Evolutionary conservation across 2,797 vertebrate species (phyloP), one percentile per base, ranked within the genome.

Genomic region (Bovichtus diacanthus): DNA sequence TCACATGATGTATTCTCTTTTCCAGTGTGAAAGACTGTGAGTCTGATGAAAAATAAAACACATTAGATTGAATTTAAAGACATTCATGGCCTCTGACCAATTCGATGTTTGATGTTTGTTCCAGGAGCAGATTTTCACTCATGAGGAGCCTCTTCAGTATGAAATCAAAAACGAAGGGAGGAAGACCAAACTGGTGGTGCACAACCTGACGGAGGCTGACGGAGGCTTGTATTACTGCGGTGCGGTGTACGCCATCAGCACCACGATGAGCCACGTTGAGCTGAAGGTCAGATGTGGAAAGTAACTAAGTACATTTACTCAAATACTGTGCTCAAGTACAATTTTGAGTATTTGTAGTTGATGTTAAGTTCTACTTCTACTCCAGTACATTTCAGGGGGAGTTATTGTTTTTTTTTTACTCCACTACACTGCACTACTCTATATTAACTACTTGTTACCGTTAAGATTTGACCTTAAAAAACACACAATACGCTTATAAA

Each of bases 211-310:
- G 0, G 74, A 91, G 53, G 75, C 88, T 0, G 96, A 99, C 25
- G 36, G 66, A 2, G 95, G 96, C 1, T 31, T 39, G 43, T 99
- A 96, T 76, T 84, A 83, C 81, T 99, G 98, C 65, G 92, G 85
- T 0, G 97, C 96, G 0, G 27, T 84, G 39, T 98, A 96, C 76
- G 21, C 62, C 4, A 78, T 97, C 38, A 85, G 92, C 5, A 80
- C 73, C 55, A 90, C 90, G 0, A 70, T 85, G 75, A 71, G 82
- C 10, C 84, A 36, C 0, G 9, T 95, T 53, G 41, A 94, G 0
- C 88, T 99, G 15, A 94, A 66, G 65, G 96, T 99, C 67, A 87
- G 86, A 61, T 0, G 0, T 41, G 9, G 3, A 60, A 49, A 27
- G 15, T 34, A 2, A 34, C 44, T n/a, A 1, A 23, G 1, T 27